Evolutionary conservation across 2,888 invertebrate genomes (phyloP).

Genomic region (Epinotia ramella): DNA sequence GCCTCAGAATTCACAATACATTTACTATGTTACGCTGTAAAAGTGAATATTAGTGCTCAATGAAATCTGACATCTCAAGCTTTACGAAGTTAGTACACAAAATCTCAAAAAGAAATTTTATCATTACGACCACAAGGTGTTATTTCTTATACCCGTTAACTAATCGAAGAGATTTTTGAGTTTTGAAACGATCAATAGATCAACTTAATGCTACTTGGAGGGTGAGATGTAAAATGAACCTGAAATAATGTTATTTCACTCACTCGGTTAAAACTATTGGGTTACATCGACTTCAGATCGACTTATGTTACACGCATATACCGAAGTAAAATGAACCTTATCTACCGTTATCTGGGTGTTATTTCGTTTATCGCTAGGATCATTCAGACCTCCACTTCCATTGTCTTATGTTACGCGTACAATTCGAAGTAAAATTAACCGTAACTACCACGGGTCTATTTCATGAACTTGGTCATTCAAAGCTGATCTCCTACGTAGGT

Average conservation of each 20-base stretch:
- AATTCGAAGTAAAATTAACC: background rate
- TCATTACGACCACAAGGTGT: background rate
- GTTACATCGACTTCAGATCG: no score
- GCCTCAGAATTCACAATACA: background rate
- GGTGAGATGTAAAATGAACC: slow-evolving; percentile 6
- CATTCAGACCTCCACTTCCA: background rate
- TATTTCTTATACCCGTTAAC: background rate
- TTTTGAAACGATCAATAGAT: no score
- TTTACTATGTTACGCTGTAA: background rate
- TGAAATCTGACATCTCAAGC: background rate
- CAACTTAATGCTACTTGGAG: background rate
- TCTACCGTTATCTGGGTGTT: background rate
- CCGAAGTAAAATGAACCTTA: background rate
- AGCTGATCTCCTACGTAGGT: no score
- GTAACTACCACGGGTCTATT: background rate
- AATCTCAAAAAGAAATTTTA: background rate
- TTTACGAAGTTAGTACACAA: background rate
- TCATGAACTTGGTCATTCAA: background rate
- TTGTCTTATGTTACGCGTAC: background rate
- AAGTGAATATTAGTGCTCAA: background rate
- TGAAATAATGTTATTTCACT: background rate
- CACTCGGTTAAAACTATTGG: no score
- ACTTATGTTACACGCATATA: background rate
- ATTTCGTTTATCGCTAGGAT: background rate
- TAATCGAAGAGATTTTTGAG: background rate